These are phyloP conservation scores for Halictus ligatus DNA, from an alignment of 2,888 invertebrate species.

Conservation along the genomic window DNA sequence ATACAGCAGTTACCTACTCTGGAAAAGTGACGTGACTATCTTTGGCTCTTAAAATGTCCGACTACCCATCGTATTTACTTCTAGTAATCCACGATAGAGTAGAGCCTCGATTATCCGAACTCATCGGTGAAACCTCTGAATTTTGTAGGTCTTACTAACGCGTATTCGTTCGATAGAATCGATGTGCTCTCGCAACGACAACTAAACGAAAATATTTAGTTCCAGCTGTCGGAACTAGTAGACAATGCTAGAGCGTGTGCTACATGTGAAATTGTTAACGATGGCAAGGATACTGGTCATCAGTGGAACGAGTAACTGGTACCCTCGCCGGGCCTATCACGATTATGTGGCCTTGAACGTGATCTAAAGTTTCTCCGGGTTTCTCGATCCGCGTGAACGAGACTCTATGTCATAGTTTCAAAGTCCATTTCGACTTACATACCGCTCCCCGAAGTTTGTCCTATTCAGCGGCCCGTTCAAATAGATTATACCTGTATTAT, in stretches of 20 bases:
- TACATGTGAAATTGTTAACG: not conserved
- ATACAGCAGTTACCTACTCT: too few species aligned
- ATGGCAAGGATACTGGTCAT: conserved; percentile 18
- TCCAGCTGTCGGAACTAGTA: not conserved
- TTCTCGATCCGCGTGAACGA: not conserved
- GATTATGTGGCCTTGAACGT: conserved; percentile 32
- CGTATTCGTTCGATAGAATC: too few species aligned
- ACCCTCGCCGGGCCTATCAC: conserved; percentile 41
- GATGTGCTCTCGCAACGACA: too few species aligned
- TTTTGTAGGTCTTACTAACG: too few species aligned
- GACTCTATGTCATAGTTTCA: not conserved
- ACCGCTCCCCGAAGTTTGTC: not conserved
- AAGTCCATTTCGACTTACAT: not conserved
- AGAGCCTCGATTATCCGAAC: too few species aligned
- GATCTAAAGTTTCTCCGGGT: conserved; percentile 13
- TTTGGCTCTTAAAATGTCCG: too few species aligned
- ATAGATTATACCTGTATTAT: not conserved
- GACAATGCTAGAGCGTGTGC: not conserved
- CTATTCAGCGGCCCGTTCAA: not conserved
- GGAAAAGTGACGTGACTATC: too few species aligned
- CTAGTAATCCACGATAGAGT: too few species aligned
- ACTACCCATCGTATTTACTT: too few species aligned
- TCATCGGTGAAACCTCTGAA: too few species aligned
- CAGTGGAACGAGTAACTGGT: conserved; percentile 75
- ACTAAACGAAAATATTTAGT: too few species aligned